Percentiles rank a stretch among this genome's conserved stretches.
Conservation (phyloP, 2,888 invertebrate species). For the Epistrophella euchroma region DNA sequence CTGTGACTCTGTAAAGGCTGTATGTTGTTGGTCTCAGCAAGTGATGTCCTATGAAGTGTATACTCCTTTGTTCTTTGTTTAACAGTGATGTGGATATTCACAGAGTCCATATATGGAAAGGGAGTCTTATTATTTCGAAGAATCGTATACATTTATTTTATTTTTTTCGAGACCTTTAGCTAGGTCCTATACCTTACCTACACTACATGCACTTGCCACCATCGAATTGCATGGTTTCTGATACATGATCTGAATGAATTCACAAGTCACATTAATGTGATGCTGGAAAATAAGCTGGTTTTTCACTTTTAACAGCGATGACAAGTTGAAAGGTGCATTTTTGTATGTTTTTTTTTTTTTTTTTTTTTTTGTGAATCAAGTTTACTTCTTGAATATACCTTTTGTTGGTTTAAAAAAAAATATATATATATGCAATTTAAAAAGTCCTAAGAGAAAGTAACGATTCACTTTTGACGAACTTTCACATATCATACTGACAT, state of each 20-base stretch:
- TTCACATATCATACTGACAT: constrained; percentile 17
- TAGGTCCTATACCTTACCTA: neutral
- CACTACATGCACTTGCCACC: constrained; percentile 55
- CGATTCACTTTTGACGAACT: constrained; percentile 14
- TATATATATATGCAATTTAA: neutral
- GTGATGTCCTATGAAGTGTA: constrained; percentile 50
- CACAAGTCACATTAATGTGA: constrained; percentile 54
- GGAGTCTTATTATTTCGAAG: constrained; percentile 54
- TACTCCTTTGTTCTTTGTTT: constrained; percentile 37
- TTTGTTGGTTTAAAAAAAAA: neutral
- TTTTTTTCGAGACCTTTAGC: neutral
- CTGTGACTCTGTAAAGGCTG: neutral
- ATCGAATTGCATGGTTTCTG: constrained; percentile 39
- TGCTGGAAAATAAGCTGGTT: constrained; percentile 41
- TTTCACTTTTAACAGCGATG: constrained; percentile 28
- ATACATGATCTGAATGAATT: constrained; percentile 66
- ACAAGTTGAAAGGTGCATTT: constrained; percentile 24
- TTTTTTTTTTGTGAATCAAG: neutral
- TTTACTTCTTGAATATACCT: constrained; percentile 30
- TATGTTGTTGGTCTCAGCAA: neutral
- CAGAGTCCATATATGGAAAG: constrained; percentile 53
- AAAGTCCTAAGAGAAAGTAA: constrained; percentile 11
- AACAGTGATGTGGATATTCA: constrained; percentile 29
- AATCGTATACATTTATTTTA: constrained; percentile 18
- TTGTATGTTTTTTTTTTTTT: neutral